A percentile compares a stretch with the other conserved stretches of the same genome.
These are phyloP conservation scores for Torymus auratus DNA, from an alignment of 2,888 invertebrate genomes.

Conservation along the genomic window DNA sequence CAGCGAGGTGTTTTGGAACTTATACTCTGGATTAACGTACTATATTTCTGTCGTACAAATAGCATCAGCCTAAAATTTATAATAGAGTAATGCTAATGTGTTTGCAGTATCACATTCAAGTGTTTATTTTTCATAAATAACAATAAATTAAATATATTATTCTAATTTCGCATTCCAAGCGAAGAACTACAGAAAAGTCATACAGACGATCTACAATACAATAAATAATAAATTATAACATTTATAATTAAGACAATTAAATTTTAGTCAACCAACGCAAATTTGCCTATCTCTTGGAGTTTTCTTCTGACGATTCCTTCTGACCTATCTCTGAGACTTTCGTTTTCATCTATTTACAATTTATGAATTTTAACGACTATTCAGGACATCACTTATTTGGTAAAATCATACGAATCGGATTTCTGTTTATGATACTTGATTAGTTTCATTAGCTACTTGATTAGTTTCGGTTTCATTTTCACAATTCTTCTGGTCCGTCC, in stretches of 20 bases:
- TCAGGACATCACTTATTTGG: slow-evolving; percentile 15
- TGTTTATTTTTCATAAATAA: slow-evolving; percentile 35
- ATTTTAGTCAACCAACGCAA: neutral
- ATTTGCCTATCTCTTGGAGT: slow-evolving; percentile 8
- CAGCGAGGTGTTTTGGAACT: no score
- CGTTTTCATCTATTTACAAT: slow-evolving; percentile 47
- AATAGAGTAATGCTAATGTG: neutral
- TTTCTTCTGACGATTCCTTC: slow-evolving; percentile 17
- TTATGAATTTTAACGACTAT: slow-evolving; percentile 8
- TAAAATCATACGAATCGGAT: neutral
- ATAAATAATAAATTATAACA: slow-evolving; percentile 23
- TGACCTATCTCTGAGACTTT: neutral
- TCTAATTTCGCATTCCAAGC: neutral
- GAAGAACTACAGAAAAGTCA: neutral
- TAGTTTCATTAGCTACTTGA: slow-evolving; percentile 31
- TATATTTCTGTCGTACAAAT: no score
- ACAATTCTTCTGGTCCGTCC: slow-evolving; percentile 83
- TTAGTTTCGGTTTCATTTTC: slow-evolving; percentile 31
- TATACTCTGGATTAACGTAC: no score
- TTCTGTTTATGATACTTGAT: slow-evolving; percentile 36
- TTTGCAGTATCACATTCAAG: slow-evolving; percentile 38
- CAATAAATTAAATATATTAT: slow-evolving; percentile 46
- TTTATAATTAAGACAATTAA: no score
- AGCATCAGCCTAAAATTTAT: no score
- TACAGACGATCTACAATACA: neutral